phyloP scores from a whole-genome alignment of 2,113 vertebrate genomes.

The Terrapene triunguis region DNA sequence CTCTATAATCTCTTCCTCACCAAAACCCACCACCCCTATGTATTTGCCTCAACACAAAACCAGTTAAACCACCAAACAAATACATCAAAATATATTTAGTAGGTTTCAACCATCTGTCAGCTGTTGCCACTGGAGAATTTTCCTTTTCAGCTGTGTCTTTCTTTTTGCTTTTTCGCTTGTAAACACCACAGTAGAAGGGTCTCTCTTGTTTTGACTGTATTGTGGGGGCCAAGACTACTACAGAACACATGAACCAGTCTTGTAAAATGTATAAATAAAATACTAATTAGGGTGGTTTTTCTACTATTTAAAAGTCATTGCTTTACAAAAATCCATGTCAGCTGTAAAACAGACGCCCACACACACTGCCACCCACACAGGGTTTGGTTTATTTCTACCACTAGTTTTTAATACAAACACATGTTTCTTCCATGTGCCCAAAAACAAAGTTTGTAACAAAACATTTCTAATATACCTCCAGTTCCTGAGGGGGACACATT shows the following conservation, averaged over 20 bases:
- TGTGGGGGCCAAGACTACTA: background rate
- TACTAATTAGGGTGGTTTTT: background rate
- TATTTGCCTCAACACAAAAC: background rate
- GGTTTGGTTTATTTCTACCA: background rate
- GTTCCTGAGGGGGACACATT: background rate
- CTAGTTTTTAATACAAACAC: background rate
- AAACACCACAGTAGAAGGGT: background rate
- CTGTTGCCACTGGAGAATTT: background rate
- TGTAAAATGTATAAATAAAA: background rate
- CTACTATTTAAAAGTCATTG: background rate
- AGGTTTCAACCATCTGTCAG: background rate
- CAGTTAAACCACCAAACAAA: background rate
- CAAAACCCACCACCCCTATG: background rate
- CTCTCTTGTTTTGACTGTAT: background rate
- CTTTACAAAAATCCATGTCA: background rate
- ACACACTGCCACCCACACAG: background rate
- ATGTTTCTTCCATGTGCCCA: background rate
- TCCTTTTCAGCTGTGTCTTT: background rate
- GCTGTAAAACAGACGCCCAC: background rate
- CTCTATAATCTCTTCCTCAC: background rate
- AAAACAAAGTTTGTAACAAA: background rate
- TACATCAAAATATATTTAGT: background rate
- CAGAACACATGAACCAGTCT: background rate
- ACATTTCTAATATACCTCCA: background rate
- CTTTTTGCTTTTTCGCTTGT: background rate